Conservation (phyloP, 2,888 invertebrate genomes). For the Sinohyriopsis cumingii region DNA sequence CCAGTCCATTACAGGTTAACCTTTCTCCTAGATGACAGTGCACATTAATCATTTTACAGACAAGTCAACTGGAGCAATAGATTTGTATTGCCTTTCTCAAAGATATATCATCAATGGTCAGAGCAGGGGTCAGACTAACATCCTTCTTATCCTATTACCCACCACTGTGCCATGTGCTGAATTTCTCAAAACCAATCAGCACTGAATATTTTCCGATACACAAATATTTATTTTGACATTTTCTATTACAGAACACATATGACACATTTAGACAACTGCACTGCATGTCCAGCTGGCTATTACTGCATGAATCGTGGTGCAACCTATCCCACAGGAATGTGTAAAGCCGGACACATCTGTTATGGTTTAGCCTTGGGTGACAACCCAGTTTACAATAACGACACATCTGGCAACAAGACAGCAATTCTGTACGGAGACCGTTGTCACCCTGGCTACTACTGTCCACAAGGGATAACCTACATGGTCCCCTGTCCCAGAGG, state of each 20-base stretch:
- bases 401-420: slow-evolving; percentile 61
- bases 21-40: too few species aligned
- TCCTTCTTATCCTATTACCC: too few species aligned
- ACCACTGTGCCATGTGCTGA: too few species aligned
- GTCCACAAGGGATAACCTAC: slow-evolving; percentile 60
- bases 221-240: slow-evolving; percentile 1
- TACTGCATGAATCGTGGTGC: slow-evolving; percentile 66
- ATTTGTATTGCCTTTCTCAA: too few species aligned
- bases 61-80: too few species aligned
- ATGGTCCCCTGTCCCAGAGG: slow-evolving; percentile 66
- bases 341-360: slow-evolving; percentile 69
- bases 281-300: slow-evolving; percentile 61
- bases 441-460: slow-evolving; percentile 67
- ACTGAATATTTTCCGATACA: too few species aligned
- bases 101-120: too few species aligned
- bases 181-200: too few species aligned
- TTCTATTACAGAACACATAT: slow-evolving; percentile 40
- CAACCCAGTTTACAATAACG: slow-evolving; percentile 68
- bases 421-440: slow-evolving; percentile 64
- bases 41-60: too few species aligned
- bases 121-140: too few species aligned
- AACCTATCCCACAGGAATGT: slow-evolving; percentile 58
- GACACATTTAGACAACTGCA: slow-evolving; percentile 52
- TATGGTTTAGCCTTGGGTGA: slow-evolving; percentile 54
- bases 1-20: too few species aligned